Evolutionary conservation across 2,888 invertebrate species (phyloP), one percentile per base, ranked within the genome.

Genomic region (Diplazon laetatorius): DNA sequence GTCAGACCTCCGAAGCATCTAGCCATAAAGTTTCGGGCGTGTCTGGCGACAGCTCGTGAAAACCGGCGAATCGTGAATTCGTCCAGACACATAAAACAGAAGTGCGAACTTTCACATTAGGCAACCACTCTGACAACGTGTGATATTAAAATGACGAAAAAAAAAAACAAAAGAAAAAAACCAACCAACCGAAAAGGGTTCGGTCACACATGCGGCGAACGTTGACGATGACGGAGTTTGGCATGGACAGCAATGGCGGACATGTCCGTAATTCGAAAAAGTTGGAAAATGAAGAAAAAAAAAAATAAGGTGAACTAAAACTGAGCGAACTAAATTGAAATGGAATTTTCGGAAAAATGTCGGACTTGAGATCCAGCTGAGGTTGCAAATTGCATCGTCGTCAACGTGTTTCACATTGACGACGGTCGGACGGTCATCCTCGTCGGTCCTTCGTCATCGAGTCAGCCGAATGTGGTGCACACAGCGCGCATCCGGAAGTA

Each of bases 301-400:
- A n/a, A n/a, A n/a, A n/a, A n/a, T n/a, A n/a, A n/a, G n/a, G n/a
- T n/a, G n/a, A n/a, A n/a, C n/a, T n/a, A n/a, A n/a, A n/a, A n/a
- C n/a, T n/a, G n/a, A n/a, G n/a, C n/a, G n/a, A n/a, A n/a, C n/a
- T n/a, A n/a, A n/a, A n/a, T n/a, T n/a, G n/a, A n/a, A n/a, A n/a
- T n/a, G n/a, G n/a, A n/a, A n/a, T n/a, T n/a, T n/a, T n/a, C n/a
- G n/a, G n/a, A n/a, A n/a, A n/a, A n/a, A n/a, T n/a, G n/a, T n/a
- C 16, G 44, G 46, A 57, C 44, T 42, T 60, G 50, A 37, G 14
- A 48, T 50, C 22, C 37, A 44, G 42, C 66, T 52, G 62, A 68
- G 57, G 39, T 62, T 16, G 59, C 48, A 68, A 63, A 68, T 78
- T 39, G 39, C 39, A 48, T 48, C 14, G 37, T n/a, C n/a, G 12